A percentile compares a stretch with the other conserved stretches of the same genome.
These are phyloP conservation scores for Macroteleia sp. DNA, from an alignment of 2,888 invertebrate genomes.

Conservation along the genomic window DNA sequence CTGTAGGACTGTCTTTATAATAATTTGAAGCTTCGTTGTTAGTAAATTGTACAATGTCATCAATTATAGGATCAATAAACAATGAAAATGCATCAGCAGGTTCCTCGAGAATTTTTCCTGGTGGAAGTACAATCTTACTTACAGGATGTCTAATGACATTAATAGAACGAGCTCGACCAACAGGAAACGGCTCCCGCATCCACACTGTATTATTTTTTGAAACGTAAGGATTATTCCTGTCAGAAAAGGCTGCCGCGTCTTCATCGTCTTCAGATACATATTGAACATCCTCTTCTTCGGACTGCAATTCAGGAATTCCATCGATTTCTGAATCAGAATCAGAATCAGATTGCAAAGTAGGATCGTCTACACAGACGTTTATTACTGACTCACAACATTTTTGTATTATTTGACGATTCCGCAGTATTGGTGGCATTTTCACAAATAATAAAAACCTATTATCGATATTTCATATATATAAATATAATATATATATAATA, in stretches of 20 bases:
- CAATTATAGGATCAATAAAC: conserved; percentile 14
- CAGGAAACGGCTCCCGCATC: too few species aligned
- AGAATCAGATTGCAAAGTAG: conserved; percentile 7
- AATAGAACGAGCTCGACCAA: too few species aligned
- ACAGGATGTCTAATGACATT: conserved; percentile 26
- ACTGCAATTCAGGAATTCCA: too few species aligned
- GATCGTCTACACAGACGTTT: conserved; percentile 3
- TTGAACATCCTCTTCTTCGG: too few species aligned
- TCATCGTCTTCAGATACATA: too few species aligned
- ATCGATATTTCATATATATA: conserved; percentile 12
- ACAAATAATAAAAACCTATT: conserved; percentile 4
- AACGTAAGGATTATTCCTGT: too few species aligned
- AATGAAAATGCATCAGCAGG: conserved; percentile 24
- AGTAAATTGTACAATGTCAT: conserved; percentile 24
- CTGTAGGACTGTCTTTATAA: not conserved
- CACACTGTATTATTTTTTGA: too few species aligned
- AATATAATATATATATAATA: too few species aligned
- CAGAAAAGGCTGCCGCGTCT: too few species aligned
- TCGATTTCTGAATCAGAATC: conserved; percentile 22
- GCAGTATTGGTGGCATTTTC: conserved; percentile 22
- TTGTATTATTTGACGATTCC: conserved; percentile 20
- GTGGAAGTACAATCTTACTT: conserved; percentile 23
- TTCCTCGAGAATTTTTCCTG: conserved; percentile 27
- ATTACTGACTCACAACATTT: conserved; percentile 1
- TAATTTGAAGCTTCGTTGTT: conserved; percentile 16